Evolutionary conservation across 2,113 vertebrate genomes (phyloP).

Genomic region (Mixornis gularis): DNA sequence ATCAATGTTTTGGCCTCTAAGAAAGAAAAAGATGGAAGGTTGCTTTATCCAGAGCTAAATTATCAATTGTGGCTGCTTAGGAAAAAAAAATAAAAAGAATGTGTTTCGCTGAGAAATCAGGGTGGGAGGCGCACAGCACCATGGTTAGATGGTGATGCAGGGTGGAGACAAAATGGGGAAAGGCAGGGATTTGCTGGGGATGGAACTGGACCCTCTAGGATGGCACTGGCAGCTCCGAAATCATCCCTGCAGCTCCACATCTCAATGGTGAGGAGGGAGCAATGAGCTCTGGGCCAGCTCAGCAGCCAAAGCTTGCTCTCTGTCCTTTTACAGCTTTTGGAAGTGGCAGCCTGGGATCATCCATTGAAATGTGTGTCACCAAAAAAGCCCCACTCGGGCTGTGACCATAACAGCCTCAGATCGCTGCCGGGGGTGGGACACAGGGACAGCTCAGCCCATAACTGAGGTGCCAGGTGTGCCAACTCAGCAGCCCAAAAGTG

Average conservation of each 20-base stretch:
- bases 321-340: constrained; percentile 9
- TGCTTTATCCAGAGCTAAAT: constrained; percentile 56
- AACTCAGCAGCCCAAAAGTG: accelerated
- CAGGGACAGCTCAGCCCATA: not conserved
- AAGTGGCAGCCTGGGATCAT: constrained; percentile 59
- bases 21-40: constrained; percentile 69
- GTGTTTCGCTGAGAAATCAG: not conserved
- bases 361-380: constrained; percentile 48
- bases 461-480: accelerated
- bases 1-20: constrained; percentile 67
- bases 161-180: not conserved
- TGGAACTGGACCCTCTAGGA: not conserved
- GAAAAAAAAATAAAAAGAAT: not conserved
- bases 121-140: not conserved
- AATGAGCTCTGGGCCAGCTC: not conserved
- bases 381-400: not conserved
- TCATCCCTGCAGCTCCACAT: accelerated
- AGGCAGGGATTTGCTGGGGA: not conserved
- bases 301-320: not conserved
- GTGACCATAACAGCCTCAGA: accelerated
- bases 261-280: accelerated
- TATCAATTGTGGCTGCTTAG: constrained; percentile 58
- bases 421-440: accelerated
- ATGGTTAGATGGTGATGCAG: not conserved
- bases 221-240: accelerated